Conservation (phyloP, 2,888 invertebrate species). For the Apotomis betuletana region DNA sequence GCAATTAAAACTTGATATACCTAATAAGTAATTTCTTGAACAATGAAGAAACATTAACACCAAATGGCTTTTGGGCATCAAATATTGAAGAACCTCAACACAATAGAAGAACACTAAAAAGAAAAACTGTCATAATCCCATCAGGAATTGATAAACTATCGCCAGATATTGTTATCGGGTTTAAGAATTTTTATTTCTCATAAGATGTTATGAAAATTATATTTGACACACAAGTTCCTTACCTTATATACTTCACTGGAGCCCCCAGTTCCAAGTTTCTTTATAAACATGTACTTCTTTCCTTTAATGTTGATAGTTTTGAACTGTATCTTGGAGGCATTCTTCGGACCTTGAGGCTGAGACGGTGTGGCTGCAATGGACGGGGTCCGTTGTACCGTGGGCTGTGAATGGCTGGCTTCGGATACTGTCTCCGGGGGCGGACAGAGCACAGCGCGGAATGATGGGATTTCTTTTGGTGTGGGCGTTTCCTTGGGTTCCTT, state of each 20-base stretch:
- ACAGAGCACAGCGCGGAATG: not conserved
- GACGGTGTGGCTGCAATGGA: constrained; percentile 69
- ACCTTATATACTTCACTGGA: constrained; percentile 92
- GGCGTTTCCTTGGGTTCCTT: constrained; percentile 1
- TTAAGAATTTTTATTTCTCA: no score
- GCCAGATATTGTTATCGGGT: no score
- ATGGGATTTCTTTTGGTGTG: not conserved
- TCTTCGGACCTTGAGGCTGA: constrained; percentile 69
- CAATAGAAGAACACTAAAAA: no score
- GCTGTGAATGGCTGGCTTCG: not conserved
- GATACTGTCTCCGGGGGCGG: not conserved
- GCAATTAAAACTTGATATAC: no score
- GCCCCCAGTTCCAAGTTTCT: constrained; percentile 93
- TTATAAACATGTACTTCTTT: constrained; percentile 88
- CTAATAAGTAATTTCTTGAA: no score
- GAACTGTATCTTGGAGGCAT: constrained; percentile 66
- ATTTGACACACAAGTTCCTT: constrained; percentile 36
- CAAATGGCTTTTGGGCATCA: no score
- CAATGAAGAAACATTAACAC: no score
- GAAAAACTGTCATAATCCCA: no score
- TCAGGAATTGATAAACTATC: no score
- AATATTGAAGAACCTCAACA: no score
- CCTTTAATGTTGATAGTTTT: constrained; percentile 87
- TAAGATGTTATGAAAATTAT: no score
- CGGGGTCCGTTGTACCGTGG: constrained; percentile 1